Percentiles rank a stretch among this genome's conserved stretches.
phyloP scores from a whole-genome alignment of 2,888 invertebrate genomes.

The Hylaea fasciaria region DNA sequence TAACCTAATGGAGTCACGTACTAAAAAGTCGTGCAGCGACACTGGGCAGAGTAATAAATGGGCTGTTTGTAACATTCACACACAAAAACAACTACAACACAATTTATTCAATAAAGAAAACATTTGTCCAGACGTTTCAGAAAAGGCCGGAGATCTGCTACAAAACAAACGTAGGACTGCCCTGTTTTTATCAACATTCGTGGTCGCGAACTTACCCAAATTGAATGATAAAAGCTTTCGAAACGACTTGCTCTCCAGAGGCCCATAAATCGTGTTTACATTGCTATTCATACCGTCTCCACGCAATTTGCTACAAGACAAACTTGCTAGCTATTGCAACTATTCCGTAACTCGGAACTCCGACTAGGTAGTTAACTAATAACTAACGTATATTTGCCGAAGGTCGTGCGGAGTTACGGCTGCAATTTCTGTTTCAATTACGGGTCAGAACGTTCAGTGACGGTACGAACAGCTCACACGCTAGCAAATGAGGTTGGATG shows the following conservation, averaged over 20 bases:
- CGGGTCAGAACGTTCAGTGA: conserved; percentile 2
- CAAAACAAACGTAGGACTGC: conserved; percentile 3
- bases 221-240: conserved; percentile 41
- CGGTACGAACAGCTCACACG: neutral
- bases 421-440: conserved; percentile 27
- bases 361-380: conserved; percentile 24
- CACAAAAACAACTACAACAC: neutral
- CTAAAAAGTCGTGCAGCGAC: neutral
- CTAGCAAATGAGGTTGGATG: too few relatives aligned
- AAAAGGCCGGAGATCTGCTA: neutral
- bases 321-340: conserved; percentile 34
- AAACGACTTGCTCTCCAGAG: conserved; percentile 22
- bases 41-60: neutral
- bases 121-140: neutral
- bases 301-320: conserved; percentile 40
- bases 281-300: conserved; percentile 41
- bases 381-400: conserved; percentile 25
- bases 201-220: conserved; percentile 31
- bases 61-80: neutral
- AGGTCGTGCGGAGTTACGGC: conserved; percentile 21
- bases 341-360: conserved; percentile 22
- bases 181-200: conserved; percentile 15
- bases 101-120: conserved; percentile 2
- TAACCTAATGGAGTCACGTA: neutral
- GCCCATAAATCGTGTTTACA: conserved; percentile 36